phyloP scores from a whole-genome alignment of 2,113 vertebrate species.

The Malaclemys terrapin region DNA sequence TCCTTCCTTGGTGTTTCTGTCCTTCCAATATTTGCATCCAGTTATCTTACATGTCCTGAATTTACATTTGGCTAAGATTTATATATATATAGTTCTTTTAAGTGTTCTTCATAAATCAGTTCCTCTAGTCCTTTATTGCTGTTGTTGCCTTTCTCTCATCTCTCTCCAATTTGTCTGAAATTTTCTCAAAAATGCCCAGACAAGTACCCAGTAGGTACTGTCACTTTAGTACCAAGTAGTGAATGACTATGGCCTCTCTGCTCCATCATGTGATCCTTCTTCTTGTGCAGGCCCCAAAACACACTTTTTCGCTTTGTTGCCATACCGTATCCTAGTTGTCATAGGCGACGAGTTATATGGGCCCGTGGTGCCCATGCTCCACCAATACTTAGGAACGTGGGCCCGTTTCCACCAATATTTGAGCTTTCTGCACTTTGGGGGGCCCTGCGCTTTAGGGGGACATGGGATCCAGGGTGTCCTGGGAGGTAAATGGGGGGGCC shows the following conservation, averaged over 20 bases:
- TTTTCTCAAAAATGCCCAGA: not conserved
- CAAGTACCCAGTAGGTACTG: not conserved
- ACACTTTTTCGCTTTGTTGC: not conserved
- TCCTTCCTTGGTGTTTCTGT: constrained; percentile 13
- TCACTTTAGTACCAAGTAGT: not conserved
- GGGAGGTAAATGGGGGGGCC: no score
- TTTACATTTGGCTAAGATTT: constrained; percentile 1
- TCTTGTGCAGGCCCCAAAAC: not conserved
- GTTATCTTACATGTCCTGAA: not conserved
- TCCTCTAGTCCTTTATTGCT: not conserved
- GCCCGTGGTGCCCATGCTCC: no score
- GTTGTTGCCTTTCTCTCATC: not conserved
- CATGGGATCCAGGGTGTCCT: no score
- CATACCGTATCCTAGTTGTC: not conserved
- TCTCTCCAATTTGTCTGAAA: not conserved
- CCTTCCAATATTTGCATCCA: not conserved
- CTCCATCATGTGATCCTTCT: not conserved
- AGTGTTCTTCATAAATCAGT: not conserved
- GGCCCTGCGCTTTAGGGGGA: no score
- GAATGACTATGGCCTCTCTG: not conserved
- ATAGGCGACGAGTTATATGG: no score
- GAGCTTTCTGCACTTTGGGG: no score
- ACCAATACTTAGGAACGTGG: no score
- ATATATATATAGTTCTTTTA: not conserved
- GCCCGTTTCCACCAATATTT: no score